Evolutionary conservation across 2,113 vertebrate species (phyloP), one percentile per base, ranked within the genome.

Genomic region (Syngnathus floridae): DNA sequence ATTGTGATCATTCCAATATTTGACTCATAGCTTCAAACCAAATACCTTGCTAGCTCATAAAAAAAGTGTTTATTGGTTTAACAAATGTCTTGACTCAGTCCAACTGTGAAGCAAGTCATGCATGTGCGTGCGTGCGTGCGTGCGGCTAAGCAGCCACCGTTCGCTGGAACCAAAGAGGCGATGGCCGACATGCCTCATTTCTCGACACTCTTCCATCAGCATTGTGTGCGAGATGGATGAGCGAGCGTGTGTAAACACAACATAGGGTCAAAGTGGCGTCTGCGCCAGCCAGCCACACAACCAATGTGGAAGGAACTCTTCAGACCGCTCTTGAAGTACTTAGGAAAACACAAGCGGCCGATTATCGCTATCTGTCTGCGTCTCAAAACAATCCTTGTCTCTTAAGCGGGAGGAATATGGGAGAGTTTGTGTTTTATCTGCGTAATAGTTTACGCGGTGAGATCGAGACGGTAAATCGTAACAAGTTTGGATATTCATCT

Each of bases 231-330:
- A 59, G 72, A 82, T 70, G 84, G 74, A 78, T 85, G 83, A 83
- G 76, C 84, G 80, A 84, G 64, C 79, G 69, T 80, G 73, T 79
- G 82, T 86, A 82, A 88, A 88, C 84, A 82, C 43, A 38, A 70
- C 73, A 67, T 63, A 65, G 69, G 66, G 76, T 79, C 67, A 45
- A 55, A 54, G 55, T 70, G 66, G 59, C 63, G 65, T 66, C 77
- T 67, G 71, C 69, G 31, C 51, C 59, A 64, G 64, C 66, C 40
- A 82, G 31, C 51, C 59, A 64, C 64, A 67, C 40, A 82, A 76
- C 79, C 70, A 67, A 48, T 49, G 63, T 73, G 76, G 75, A 76
- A 72, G 77, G 67, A 31, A 31, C 26, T 31, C 76, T 78, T 83
- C 70, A 81, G 68, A 51, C 54, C 41, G n/a, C 79, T 74, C 71